Base-by-base conservation (phyloP, 2,797 vertebrate genomes). In the Gobio occitaniae region DNA sequence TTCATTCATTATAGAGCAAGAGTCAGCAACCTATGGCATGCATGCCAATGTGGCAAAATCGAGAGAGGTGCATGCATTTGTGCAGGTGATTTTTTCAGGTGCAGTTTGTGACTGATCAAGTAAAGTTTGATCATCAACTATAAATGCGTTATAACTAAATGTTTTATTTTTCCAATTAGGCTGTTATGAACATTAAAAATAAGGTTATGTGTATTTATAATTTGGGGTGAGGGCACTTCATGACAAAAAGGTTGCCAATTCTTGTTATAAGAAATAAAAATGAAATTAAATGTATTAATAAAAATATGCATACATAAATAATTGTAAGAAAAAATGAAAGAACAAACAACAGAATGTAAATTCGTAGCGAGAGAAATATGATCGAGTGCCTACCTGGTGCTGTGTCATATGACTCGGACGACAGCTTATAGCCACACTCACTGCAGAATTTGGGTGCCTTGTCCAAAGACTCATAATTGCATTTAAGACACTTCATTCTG, bases 381-480 rank as follows among this genome's bases (percentile, higher is more conserved):
- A 61, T 48, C 9, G 3, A 54, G 2, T 11, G 11, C 56, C 88
- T 59, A 95, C 95, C 92, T 29, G 88, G 77, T 68, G 74, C 84
- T 21, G 85, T 29, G 15, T 86, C 87, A 56, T 80, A 6, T 48
- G 86, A 83, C 72, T 90, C 71, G 59, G 75, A 68, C 32, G 6
- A 16, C 75, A 97, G 86, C 10, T 0, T 44, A 0, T 0, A 0
- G 16, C 95, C 96, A 88, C 96, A 97, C 0, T 89, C 0, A 84
- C 96, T 95, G 91, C 96, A 97, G 91, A 96, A 97, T 2, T 90
- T 96, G 54, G 95, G 90, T 3, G 12, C 50, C 17, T 88, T 54
- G 76, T 96, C 94, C 71, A 44, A 0, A 86, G 88, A 56, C 32
- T 15, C 0, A n/a, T 94, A 87, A 2, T 0, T 0, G 89, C 96